Percentiles rank a stretch among this genome's conserved stretches.
Conservation (phyloP, 2,113 vertebrate genomes). For the Cheilinus undulatus region DNA sequence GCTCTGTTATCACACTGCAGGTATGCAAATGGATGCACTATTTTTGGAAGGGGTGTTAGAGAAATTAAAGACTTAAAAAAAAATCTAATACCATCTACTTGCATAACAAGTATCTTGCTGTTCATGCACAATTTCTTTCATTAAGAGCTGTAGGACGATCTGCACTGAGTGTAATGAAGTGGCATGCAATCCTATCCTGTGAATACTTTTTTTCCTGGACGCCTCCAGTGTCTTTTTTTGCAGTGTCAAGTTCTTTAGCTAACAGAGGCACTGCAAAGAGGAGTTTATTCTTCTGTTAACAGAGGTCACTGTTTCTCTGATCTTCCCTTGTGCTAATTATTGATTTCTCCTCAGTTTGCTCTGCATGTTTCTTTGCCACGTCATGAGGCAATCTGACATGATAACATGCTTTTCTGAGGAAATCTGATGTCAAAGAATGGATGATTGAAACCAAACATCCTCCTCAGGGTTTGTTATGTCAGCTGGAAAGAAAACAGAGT, state of each 20-base stretch:
- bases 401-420: slow-evolving; percentile 10
- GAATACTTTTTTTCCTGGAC: not conserved
- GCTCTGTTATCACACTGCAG: slow-evolving; percentile 54
- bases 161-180: slow-evolving; percentile 16
- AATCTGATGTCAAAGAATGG: slow-evolving; percentile 28
- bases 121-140: not conserved
- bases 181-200: not conserved
- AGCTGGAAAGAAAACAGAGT: slow-evolving; percentile 25
- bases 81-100: slow-evolving; percentile 35
- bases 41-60: slow-evolving; percentile 66
- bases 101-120: slow-evolving; percentile 30
- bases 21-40: slow-evolving; percentile 70
- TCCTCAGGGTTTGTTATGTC: slow-evolving; percentile 2
- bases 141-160: slow-evolving; percentile 16
- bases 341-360: slow-evolving; percentile 13
- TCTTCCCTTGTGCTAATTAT: slow-evolving; percentile 5
- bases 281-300: not conserved
- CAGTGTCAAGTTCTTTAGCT: not conserved
- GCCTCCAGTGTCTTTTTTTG: not conserved
- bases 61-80: slow-evolving; percentile 51
- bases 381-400: not conserved
- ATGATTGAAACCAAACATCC: slow-evolving; percentile 28
- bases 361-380: not conserved
- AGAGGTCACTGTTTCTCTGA: slow-evolving; percentile 15
- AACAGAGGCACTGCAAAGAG: not conserved